Conservation (phyloP, 2,888 invertebrate species). For the Cantharis nigra region DNA sequence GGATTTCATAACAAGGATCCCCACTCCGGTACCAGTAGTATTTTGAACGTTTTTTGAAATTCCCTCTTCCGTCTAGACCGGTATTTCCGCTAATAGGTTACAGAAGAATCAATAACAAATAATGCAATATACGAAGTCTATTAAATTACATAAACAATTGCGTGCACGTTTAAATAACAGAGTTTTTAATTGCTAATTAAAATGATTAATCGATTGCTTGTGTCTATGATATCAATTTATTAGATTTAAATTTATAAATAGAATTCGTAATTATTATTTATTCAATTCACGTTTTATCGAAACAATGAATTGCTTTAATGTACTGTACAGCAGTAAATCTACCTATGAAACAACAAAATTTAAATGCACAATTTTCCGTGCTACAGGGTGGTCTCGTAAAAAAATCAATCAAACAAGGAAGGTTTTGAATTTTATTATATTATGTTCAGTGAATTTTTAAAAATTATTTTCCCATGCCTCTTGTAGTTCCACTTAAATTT, state of each 20-base stretch:
- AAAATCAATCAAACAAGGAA: neutral
- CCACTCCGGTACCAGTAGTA: too few species aligned
- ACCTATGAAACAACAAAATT: neutral
- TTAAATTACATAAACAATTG: neutral
- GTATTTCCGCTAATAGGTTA: neutral
- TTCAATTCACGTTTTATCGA: neutral
- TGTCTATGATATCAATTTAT: neutral
- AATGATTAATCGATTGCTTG: conserved; percentile 19
- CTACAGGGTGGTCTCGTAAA: neutral
- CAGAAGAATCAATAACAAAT: neutral
- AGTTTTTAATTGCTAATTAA: conserved; percentile 19
- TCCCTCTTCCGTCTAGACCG: neutral
- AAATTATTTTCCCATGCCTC: neutral
- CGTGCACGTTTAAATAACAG: neutral
- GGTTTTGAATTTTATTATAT: neutral
- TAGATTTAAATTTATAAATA: neutral
- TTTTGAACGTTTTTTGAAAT: neutral
- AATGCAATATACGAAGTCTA: neutral
- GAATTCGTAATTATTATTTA: neutral
- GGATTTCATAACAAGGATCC: too few species aligned
- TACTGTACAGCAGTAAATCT: neutral
- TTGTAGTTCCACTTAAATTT: neutral
- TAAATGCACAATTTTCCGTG: too few species aligned
- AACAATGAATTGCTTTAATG: neutral
- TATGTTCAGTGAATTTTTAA: neutral